A percentile compares a stretch with the other conserved stretches of the same genome.
Conservation (phyloP, 2,113 vertebrate genomes). For the Pseudonaja textilis region DNA sequence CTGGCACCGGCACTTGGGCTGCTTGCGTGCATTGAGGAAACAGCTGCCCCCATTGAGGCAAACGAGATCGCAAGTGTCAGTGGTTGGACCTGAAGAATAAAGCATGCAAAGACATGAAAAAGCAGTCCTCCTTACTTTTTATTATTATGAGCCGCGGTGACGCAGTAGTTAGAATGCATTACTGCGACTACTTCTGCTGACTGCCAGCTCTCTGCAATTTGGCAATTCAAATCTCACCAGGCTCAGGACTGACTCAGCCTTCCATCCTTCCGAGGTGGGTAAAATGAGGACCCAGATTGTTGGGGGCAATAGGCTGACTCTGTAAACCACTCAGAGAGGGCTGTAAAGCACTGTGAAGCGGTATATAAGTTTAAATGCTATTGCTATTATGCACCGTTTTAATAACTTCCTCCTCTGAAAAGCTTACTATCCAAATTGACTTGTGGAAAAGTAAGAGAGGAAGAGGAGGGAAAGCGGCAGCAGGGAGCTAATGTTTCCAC, state of each 20-base stretch:
- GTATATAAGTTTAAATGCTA: no score
- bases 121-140: background rate
- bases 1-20: constrained; percentile 94
- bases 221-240: no score
- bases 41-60: constrained; percentile 92
- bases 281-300: no score
- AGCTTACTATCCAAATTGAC: background rate
- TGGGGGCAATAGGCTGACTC: no score
- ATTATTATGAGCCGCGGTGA: background rate
- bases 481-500: background rate
- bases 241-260: no score
- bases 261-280: no score
- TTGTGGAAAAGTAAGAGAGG: background rate
- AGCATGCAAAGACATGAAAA: background rate
- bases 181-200: no score
- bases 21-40: constrained; percentile 87
- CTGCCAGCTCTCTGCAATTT: no score
- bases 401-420: background rate
- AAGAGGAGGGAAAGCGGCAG: background rate
- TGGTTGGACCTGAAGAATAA: constrained; percentile 68
- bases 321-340: no score
- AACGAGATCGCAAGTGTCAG: constrained; percentile 80
- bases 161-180: no score
- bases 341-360: no score
- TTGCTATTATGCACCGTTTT: background rate